A percentile compares a stretch with the other conserved stretches of the same genome.
These are phyloP conservation scores for Cecropterus lyciades DNA, from an alignment of 1,140 invertebrate genomes.

Conservation along the genomic window DNA sequence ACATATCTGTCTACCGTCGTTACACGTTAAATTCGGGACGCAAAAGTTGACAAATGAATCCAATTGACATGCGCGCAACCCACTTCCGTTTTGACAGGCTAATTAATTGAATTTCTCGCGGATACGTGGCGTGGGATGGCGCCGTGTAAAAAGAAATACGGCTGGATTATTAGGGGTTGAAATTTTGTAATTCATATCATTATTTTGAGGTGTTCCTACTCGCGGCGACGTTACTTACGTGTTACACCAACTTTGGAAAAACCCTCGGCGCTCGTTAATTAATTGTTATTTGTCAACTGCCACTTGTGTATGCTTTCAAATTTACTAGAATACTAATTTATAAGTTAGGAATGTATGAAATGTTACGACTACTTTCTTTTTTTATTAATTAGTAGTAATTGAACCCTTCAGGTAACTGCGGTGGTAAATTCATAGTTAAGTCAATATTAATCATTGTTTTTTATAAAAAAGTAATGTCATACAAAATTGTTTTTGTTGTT, in stretches of 20 bases:
- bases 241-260: not conserved
- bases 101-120: slow-evolving; percentile 37
- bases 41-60: slow-evolving; percentile 32
- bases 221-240: not conserved
- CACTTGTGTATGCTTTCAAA: not conserved
- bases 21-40: slow-evolving; percentile 10
- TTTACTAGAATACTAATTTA: not conserved
- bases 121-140: slow-evolving; percentile 10
- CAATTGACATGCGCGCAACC: slow-evolving; percentile 35
- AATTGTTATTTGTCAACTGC: not conserved
- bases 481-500: no score
- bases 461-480: no score
- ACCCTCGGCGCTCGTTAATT: slow-evolving; percentile 1
- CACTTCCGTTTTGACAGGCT: slow-evolving; percentile 36
- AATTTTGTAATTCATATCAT: slow-evolving; percentile 7
- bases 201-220: slow-evolving; percentile 10
- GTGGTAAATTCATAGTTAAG: no score
- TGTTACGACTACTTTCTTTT: no score
- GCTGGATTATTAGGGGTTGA: slow-evolving; percentile 19
- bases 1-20: not conserved
- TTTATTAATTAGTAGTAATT: no score
- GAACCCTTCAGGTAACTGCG: no score
- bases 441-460: no score
- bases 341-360: not conserved
- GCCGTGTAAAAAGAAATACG: slow-evolving; percentile 29